Conservation (phyloP, 2,113 vertebrate genomes). For the Oceanites oceanicus region DNA sequence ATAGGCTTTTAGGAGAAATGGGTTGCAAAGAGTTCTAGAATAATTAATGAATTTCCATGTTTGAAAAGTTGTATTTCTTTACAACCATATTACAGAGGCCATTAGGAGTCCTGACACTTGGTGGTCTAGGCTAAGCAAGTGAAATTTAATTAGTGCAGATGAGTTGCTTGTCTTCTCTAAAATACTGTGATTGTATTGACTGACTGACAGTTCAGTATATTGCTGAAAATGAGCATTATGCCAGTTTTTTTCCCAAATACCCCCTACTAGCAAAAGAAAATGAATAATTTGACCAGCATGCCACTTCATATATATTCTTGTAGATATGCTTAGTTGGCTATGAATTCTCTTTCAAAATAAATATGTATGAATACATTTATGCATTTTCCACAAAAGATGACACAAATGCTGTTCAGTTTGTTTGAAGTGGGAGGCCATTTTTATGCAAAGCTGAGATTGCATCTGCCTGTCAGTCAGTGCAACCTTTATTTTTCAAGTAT, state of each 20-base stretch:
- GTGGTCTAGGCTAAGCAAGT: background rate
- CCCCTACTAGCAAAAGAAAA: background rate
- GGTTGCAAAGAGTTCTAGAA: background rate
- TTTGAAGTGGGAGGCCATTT: background rate
- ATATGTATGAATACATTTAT: background rate
- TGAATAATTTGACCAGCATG: background rate
- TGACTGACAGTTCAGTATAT: slow-evolving; percentile 35
- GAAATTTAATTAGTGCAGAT: background rate
- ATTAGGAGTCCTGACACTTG: background rate
- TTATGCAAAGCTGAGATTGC: background rate
- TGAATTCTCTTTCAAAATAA: background rate
- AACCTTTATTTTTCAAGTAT: background rate
- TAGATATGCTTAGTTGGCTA: background rate
- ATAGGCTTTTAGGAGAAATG: background rate
- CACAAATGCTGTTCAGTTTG: background rate
- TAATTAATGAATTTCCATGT: background rate
- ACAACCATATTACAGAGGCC: background rate
- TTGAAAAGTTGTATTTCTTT: background rate
- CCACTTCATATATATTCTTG: background rate
- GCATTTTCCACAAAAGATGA: background rate
- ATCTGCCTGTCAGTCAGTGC: background rate
- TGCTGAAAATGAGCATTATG: slow-evolving; percentile 27
- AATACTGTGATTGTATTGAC: background rate
- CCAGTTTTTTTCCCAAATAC: background rate
- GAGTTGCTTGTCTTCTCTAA: background rate